Conservation (phyloP, 2,888 invertebrate genomes). For the Amblyteles armatorius region DNA sequence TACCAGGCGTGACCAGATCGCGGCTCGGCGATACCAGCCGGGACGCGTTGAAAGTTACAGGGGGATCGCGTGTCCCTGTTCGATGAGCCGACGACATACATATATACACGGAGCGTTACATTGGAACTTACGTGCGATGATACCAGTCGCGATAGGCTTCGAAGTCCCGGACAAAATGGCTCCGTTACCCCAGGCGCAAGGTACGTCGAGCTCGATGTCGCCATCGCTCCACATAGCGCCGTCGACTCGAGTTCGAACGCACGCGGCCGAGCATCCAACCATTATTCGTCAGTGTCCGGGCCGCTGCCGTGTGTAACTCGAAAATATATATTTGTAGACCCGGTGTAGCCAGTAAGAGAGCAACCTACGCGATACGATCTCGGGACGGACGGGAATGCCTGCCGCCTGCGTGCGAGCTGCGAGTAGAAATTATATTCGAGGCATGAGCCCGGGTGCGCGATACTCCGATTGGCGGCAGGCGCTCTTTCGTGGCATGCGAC, state of each 20-base stretch:
- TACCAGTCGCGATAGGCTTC: constrained; percentile 32
- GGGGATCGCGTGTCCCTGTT: constrained; percentile 54
- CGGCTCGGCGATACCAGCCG: constrained; percentile 48
- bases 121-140: constrained; percentile 22
- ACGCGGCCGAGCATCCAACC: constrained; percentile 64
- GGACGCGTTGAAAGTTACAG: constrained; percentile 53
- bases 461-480: constrained; percentile 44
- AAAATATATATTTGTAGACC: background rate
- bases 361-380: constrained; percentile 55
- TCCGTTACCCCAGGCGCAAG: constrained; percentile 25
- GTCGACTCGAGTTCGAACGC: constrained; percentile 30
- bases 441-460: constrained; percentile 28
- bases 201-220: constrained; percentile 47
- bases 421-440: constrained; percentile 58
- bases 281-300: constrained; percentile 35
- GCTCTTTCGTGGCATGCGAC: constrained; percentile 37
- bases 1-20: constrained; percentile 67
- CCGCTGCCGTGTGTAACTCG: constrained; percentile 22
- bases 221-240: constrained; percentile 39
- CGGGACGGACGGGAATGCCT: constrained; percentile 43
- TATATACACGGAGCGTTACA: background rate
- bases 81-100: constrained; percentile 41
- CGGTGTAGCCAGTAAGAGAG: constrained; percentile 26
- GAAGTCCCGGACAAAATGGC: constrained; percentile 57
- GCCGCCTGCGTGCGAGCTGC: constrained; percentile 50